Percentiles rank a stretch among this genome's conserved stretches.
Evolutionary conservation across 2,888 invertebrate species (phyloP).

Genomic region (Nebria salina): DNA sequence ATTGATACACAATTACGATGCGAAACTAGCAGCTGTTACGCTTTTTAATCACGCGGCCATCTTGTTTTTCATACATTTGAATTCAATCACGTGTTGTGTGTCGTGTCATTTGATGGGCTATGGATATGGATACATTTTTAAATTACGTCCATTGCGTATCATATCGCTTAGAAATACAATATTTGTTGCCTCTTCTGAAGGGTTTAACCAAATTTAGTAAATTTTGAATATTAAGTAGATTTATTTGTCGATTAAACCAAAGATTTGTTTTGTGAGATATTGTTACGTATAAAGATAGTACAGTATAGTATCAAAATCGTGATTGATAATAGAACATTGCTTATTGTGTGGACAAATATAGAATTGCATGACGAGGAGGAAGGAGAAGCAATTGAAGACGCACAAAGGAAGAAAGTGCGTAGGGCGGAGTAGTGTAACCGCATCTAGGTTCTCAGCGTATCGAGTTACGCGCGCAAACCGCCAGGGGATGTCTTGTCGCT

Average conservation of each 20-base stretch:
- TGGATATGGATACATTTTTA: background rate
- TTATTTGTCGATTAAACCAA: too few species aligned
- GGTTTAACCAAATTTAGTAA: too few species aligned
- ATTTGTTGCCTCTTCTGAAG: too few species aligned
- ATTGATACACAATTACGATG: constrained; percentile 17
- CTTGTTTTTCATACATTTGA: constrained; percentile 27
- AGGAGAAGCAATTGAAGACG: constrained; percentile 9
- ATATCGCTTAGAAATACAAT: too few species aligned
- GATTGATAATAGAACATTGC: background rate
- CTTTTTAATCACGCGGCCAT: constrained; percentile 44
- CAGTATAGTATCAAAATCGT: too few species aligned
- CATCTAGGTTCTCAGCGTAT: constrained; percentile 37
- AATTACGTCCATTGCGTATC: background rate
- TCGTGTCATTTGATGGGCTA: background rate
- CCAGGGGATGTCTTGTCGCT: constrained; percentile 3
- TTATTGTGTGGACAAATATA: background rate
- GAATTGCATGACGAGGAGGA: constrained; percentile 6
- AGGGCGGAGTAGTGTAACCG: constrained; percentile 28
- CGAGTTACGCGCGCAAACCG: constrained; percentile 18
- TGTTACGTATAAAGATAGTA: too few species aligned
- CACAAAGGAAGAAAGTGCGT: constrained; percentile 7
- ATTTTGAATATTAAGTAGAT: too few species aligned
- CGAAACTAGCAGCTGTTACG: constrained; percentile 45
- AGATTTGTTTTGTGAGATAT: too few species aligned
- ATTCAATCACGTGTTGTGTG: background rate